Conservation (phyloP, 2,113 vertebrate genomes). For the Pogonocichla stellata region DNA sequence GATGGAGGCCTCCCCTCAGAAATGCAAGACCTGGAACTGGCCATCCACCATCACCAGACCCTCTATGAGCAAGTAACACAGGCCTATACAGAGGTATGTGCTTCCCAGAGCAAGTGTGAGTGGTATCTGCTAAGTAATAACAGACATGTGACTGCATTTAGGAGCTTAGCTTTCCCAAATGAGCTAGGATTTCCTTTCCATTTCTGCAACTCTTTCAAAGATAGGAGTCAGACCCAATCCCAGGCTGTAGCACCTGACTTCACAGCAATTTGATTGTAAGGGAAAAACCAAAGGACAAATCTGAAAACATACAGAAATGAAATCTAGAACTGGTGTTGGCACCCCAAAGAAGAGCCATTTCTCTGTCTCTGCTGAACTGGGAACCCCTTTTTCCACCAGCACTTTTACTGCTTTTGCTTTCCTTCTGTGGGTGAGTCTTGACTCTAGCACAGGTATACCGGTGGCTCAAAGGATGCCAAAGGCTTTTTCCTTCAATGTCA, state of each 20-base stretch:
- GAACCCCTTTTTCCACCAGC: not conserved
- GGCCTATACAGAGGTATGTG: constrained; percentile 93
- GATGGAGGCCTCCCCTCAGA: constrained; percentile 93
- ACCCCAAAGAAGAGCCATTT: not conserved
- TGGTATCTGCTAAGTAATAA: not conserved
- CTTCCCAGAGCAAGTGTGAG: not conserved
- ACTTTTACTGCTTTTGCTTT: not conserved
- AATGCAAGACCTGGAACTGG: constrained; percentile 95
- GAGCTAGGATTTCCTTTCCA: not conserved
- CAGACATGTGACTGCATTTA: not conserved
- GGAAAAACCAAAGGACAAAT: not conserved
- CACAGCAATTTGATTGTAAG: not conserved
- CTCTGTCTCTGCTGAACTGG: not conserved
- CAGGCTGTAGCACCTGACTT: not conserved
- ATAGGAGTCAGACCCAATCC: not conserved
- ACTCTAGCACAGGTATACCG: not conserved
- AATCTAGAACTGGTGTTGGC: not conserved
- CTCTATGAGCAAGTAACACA: constrained; percentile 97
- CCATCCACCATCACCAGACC: constrained; percentile 96
- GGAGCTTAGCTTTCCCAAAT: not conserved
- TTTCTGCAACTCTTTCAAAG: not conserved
- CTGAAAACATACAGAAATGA: not conserved
- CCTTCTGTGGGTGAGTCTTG: not conserved
- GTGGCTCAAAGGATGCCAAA: not conserved
- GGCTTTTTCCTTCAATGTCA: not conserved